Evolutionary conservation across 2,888 invertebrate genomes (phyloP), one percentile per base, ranked within the genome.

Genomic region (Drosophila sordidula): DNA sequence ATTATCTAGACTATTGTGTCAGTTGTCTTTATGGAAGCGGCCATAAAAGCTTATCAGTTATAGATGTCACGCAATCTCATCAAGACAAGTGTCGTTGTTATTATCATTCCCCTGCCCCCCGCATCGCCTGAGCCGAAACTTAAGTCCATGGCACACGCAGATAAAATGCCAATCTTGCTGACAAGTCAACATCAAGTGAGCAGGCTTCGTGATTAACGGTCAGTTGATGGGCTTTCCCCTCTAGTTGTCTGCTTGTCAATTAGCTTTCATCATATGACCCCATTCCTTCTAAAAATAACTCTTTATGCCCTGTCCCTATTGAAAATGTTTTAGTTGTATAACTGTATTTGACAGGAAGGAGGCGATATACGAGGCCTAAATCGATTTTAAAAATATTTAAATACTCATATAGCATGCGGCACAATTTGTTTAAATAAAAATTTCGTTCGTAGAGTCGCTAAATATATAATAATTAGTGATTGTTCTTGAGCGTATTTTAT

Each of bases 21-120:
- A 25, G 25, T 69, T 73, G 29, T 38, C 38, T 29, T 36, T 55
- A 36, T 18, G 52, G 14, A 41, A 51, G 44, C 18, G 52, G 14
- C 32, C 26, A 63, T 54, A 42, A 42, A 29, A 25, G 18, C 50
- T 75, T 74, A 75, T 75, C 66, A 44, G 51, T 16, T 41, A 8
- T 42, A 50, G 59, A 56, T 65, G 66, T 61, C 54, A 29, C 25
- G 50, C 61, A 70, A 71, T 66, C 65, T 57, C 49, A 39, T 45
- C 56, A 65, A 52, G 61, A 51, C 49, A 57, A 61, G n/a, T 54
- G 45, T 8, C 42, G 12, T 38, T 51, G 32, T 55, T 50, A 39
- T 70, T 16, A 8, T 25, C 32, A 11, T 3, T 32, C 11, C 32
- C 11, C 32, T 39, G 14, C 3, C 34, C 34, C n/a, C n/a, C 2